Base-by-base conservation (phyloP, 1,140 invertebrate species). In the Leptinotarsa defecta region DNA sequence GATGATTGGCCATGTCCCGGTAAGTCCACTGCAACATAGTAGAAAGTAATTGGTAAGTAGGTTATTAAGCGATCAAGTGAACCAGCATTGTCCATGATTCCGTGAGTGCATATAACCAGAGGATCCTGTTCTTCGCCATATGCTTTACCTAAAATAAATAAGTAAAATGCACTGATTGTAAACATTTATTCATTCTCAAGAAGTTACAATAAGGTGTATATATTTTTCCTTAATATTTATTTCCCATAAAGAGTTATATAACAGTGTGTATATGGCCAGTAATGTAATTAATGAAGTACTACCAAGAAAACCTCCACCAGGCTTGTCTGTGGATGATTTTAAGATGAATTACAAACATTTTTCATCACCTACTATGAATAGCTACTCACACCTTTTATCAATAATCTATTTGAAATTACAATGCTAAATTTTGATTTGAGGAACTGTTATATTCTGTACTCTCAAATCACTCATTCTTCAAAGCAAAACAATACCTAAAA, bases 1-100 rank as follows among this genome's bases (percentile, higher is more conserved):
- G 90, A 90, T 4, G 92, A 94, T 13, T 85, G 85, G 3, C 93
- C 93, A 85, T 94, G 92, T 3, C 91, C 91, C 6, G 92, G 92
- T 75, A 93, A 85, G 83, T 94, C 92, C 43, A 93, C 85, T 79
- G 88, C 88, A 6, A 93, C 88, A 75, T 91, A 91, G 77, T 90
- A 91, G 79, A 88, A 89, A 3, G 85, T 80, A 63, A 83, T 78
- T 3, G 91, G 89, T 62, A 94, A 84, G 17, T 89, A 76, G 20
- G 88, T 85, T 52, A 92, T 86, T 4, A 94, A 85, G 22, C 87
- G 86, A 74, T 92, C 88, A 83, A 92, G 94, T n/a, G 89, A 86
- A 11, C 89, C 89, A 24, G 90, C 89, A 79, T 93, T 93, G 80
- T 92, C 91, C 73, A 87, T 79, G 19, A 82, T 76, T 1, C 93